phyloP scores from a whole-genome alignment of 2,113 vertebrate genomes.

The Etheostoma cragini region DNA sequence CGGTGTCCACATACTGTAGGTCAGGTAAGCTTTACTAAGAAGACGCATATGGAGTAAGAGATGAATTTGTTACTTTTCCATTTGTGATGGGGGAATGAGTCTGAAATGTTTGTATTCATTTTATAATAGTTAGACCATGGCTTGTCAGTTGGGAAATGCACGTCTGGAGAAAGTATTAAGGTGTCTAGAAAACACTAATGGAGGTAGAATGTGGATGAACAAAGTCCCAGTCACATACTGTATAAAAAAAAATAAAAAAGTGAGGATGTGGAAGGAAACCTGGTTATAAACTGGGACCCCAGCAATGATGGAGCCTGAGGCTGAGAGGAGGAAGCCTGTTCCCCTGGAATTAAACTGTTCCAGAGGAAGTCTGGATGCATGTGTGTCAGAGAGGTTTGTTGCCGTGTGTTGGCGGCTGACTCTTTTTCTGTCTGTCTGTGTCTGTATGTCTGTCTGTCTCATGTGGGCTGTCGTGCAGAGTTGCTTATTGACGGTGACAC shows the following conservation, averaged over 20 bases:
- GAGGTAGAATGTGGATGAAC: neutral
- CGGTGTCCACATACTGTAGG: too few relatives aligned
- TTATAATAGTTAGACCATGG: neutral
- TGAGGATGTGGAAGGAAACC: constrained; percentile 10
- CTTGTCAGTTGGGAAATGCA: neutral
- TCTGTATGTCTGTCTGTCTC: neutral
- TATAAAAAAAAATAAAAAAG: neutral
- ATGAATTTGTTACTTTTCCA: neutral
- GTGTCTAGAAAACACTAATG: neutral
- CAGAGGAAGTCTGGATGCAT: constrained; percentile 46
- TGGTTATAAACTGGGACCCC: constrained; percentile 23
- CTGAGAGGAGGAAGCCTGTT: constrained; percentile 28
- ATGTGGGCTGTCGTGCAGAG: constrained; percentile 1
- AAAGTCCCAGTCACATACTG: neutral
- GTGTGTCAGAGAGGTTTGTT: constrained; percentile 7
- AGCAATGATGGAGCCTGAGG: constrained; percentile 32
- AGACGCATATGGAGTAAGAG: neutral
- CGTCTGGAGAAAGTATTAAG: neutral
- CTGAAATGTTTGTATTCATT: neutral
- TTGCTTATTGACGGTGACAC: constrained; percentile 3
- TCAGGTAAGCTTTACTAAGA: neutral
- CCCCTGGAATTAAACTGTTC: constrained; percentile 25
- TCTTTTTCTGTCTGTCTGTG: neutral
- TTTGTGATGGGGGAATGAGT: neutral
- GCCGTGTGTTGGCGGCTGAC: neutral